phyloP scores from a whole-genome alignment of 1,140 invertebrate genomes.

The Choristoneura fumiferana region DNA sequence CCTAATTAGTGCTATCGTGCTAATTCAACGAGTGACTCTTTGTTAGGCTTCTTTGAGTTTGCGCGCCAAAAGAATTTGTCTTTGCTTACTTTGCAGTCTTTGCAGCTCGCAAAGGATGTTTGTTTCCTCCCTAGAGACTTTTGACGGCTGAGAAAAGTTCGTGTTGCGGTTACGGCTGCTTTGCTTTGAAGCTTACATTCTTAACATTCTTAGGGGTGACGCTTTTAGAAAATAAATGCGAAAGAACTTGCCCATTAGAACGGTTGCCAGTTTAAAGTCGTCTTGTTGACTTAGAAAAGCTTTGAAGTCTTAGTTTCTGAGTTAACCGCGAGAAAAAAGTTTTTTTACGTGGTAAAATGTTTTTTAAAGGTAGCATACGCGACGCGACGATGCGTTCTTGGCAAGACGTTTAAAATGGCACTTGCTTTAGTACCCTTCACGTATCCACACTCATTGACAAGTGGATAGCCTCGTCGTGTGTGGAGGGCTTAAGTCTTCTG shows the following conservation, averaged over 20 bases:
- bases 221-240: conserved; percentile 6
- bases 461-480: conserved; percentile 59
- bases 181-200: conserved; percentile 17
- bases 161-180: conserved; percentile 10
- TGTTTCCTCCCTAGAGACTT: conserved; percentile 57
- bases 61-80: conserved; percentile 73
- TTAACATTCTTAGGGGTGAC: background rate
- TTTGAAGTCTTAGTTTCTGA: conserved; percentile 5
- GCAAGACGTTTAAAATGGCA: conserved; percentile 9
- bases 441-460: conserved; percentile 51
- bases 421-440: conserved; percentile 48
- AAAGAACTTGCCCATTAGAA: conserved; percentile 17
- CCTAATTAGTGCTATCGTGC: conserved; percentile 75
- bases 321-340: background rate
- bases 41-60: conserved; percentile 73
- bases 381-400: background rate
- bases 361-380: background rate
- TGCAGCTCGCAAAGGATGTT: conserved; percentile 53
- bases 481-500: conserved; percentile 18
- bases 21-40: conserved; percentile 73
- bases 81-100: conserved; percentile 62
- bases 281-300: conserved; percentile 31
- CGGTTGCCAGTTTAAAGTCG: conserved; percentile 33
- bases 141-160: conserved; percentile 23
- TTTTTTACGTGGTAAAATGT: background rate